A percentile compares a stretch with the other conserved stretches of the same genome.
phyloP scores from a whole-genome alignment of 1,140 invertebrate species.

The Magallana ariakensis region DNA sequence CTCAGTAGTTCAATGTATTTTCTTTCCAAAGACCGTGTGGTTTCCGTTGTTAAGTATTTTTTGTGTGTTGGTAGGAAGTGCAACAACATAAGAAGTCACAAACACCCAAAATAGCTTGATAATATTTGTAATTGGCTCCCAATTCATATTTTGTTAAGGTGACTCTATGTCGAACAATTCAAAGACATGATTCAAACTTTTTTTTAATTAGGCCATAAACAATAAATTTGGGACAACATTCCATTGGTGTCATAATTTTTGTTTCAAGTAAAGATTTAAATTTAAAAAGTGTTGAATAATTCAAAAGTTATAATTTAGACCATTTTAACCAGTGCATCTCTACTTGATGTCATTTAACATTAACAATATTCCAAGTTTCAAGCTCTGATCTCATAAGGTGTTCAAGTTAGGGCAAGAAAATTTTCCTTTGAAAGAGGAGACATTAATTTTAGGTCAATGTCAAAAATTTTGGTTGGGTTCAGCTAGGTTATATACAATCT shows the following conservation, averaged over 20 bases:
- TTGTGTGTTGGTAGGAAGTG: neutral
- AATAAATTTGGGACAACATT: neutral
- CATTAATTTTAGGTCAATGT: neutral
- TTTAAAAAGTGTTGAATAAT: no score
- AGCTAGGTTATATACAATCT: conserved; percentile 1
- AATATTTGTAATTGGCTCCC: neutral
- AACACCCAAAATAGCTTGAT: no score
- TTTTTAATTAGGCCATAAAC: neutral
- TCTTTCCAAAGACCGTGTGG: neutral
- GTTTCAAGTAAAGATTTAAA: no score
- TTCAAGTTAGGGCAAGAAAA: neutral
- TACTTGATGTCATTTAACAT: neutral
- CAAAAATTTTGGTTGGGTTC: neutral
- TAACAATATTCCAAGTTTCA: neutral
- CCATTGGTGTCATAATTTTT: neutral
- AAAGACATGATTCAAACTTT: neutral
- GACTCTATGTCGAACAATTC: conserved; percentile 4
- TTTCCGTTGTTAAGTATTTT: neutral
- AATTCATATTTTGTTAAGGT: neutral
- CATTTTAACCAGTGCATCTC: neutral
- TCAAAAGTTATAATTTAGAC: no score
- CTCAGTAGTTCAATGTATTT: conserved; percentile 4
- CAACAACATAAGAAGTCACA: neutral
- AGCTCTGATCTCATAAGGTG: neutral
- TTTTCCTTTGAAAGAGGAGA: neutral